These are phyloP conservation scores for Heliornis fulica DNA, from an alignment of 2,113 vertebrate genomes.

Conservation along the genomic window DNA sequence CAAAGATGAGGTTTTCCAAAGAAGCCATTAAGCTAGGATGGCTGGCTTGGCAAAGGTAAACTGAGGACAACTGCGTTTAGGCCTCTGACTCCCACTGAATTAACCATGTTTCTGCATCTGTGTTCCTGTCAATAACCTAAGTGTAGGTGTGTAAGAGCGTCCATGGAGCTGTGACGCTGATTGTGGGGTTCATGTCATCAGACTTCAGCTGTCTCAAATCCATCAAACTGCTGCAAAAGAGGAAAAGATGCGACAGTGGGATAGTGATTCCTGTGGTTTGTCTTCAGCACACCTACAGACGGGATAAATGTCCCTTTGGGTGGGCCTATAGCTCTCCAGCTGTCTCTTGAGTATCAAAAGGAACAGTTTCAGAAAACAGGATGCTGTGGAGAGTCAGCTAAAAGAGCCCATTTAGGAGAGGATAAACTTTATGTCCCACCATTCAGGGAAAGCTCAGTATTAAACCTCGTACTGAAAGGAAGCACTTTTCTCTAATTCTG, in stretches of 20 bases:
- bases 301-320: background rate
- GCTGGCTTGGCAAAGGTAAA: background rate
- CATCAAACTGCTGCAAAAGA: background rate
- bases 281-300: background rate
- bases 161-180: background rate
- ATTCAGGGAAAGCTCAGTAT: background rate
- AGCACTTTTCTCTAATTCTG: background rate
- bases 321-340: background rate
- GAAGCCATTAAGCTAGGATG: background rate
- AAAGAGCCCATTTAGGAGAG: background rate
- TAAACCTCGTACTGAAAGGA: background rate
- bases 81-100: background rate
- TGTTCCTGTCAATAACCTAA: background rate
- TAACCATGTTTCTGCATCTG: background rate
- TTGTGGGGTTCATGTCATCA: background rate
- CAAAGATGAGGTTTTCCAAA: background rate
- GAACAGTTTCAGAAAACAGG: background rate
- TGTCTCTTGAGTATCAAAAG: background rate
- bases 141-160: background rate
- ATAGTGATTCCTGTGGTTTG: background rate
- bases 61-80: background rate
- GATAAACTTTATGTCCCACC: background rate
- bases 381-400: background rate
- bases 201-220: background rate
- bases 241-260: background rate